Base-by-base conservation (phyloP, 23 tunicate genomes). In the Ascidia mentula region DNA sequence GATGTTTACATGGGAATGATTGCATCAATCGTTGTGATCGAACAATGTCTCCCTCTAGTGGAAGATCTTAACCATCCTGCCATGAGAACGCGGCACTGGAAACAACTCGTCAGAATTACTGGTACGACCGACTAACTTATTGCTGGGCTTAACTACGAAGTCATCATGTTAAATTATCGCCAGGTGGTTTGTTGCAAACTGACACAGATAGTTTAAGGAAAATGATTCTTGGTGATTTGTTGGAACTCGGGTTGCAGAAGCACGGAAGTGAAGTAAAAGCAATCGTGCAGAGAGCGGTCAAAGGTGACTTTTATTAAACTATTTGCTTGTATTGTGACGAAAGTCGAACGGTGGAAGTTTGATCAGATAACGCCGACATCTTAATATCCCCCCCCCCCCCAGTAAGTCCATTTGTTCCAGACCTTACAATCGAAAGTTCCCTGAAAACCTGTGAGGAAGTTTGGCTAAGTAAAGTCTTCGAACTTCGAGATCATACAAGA, bases 71-170 rank as follows among this genome's bases (percentile, higher is more conserved):
- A 93, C 81, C 89, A 93, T 76, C 93, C 93, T 5, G 89, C 98
- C 38, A 88, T 93, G 93, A 75, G 98, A 65, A 93, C 89, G 24
- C 72, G 98, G 36, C 98, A 93, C 77, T 93, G 98, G 98, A 93
- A 93, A 40, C 98, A 93, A 61, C 83, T 93, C 18, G 93, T 88
- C 34, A 69, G 98, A 46, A 82, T 88, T 18, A 88, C 93, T 53
- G 98, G 98, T 93, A 37, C 36, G 28, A 42, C 53, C 15, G 12
- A 15, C 53, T 42, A 42, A 42, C 53, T 9, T 42, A 42, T 42
- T 42, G 53, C 15, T 42, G 12, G 12, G 53, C 53, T 42, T 9
- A 53, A 9, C 13, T 5, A 5, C 7, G 65, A 5, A 53, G n/a
- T n/a, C n/a, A n/a, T 5, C 65, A 5, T 6, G 65, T 53, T 53